Percentiles rank a stretch among this genome's conserved stretches.
These are phyloP conservation scores for Aurelia aurita DNA, from an alignment of 30 jellyfish, hydroid and myxozoan genomes.

Conservation along the genomic window DNA sequence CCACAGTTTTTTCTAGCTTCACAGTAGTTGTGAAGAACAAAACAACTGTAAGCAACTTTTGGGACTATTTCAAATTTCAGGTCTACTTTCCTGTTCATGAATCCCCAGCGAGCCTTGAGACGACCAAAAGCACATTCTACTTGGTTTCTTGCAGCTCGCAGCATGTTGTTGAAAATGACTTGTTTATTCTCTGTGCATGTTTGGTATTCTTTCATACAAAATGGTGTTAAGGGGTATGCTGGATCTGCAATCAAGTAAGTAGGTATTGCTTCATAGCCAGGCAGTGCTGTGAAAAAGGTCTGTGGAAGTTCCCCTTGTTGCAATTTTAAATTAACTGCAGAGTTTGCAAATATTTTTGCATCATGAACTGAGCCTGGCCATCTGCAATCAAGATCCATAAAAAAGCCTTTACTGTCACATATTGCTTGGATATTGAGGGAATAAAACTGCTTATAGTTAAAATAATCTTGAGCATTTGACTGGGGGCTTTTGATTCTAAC, in stretches of 20 bases:
- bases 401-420: constrained; percentile 45
- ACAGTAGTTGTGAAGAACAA: constrained; percentile 75
- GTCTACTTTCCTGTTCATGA: constrained; percentile 44
- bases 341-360: constrained; percentile 65
- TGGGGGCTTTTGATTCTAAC: constrained; percentile 31
- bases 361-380: constrained; percentile 67
- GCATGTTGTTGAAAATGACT: constrained; percentile 51
- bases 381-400: constrained; percentile 48
- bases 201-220: too few species aligned
- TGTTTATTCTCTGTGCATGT: constrained; percentile 29
- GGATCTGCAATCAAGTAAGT: constrained; percentile 29
- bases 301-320: constrained; percentile 25
- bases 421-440: constrained; percentile 14
- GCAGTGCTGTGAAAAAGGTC: neutral
- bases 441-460: constrained; percentile 43
- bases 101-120: constrained; percentile 77
- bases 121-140: constrained; percentile 66
- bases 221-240: too few species aligned
- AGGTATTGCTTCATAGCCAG: constrained; percentile 28
- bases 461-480: constrained; percentile 33
- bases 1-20: constrained; percentile 25
- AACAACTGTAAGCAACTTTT: constrained; percentile 49
- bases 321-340: constrained; percentile 20
- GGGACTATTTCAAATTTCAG: constrained; percentile 57
- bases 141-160: constrained; percentile 25